phyloP scores from a whole-genome alignment of 1,140 invertebrate species.

The Galendromus occidentalis region DNA sequence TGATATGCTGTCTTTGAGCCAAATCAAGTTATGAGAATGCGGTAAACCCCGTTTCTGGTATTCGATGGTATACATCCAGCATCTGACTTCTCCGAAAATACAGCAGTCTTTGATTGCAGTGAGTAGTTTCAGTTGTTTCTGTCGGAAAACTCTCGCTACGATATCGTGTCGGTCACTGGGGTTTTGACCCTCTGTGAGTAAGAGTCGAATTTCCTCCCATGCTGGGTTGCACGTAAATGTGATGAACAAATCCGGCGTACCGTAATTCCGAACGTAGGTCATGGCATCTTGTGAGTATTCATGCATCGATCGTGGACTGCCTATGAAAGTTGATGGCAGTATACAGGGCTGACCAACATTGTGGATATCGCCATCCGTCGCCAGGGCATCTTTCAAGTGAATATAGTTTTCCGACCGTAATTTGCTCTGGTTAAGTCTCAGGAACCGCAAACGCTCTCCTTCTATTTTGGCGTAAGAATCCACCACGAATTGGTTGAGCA shows the following conservation, averaged over 20 bases:
- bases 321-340: slow-evolving; percentile 16
- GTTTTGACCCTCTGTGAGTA: slow-evolving; percentile 22
- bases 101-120: slow-evolving; percentile 19
- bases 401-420: slow-evolving; percentile 16
- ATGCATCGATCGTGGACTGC: slow-evolving; percentile 12
- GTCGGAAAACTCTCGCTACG: slow-evolving; percentile 26
- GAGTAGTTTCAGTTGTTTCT: slow-evolving; percentile 25
- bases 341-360: slow-evolving; percentile 11
- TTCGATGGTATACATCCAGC: slow-evolving; percentile 24
- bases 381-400: slow-evolving; percentile 14
- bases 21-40: slow-evolving; percentile 27
- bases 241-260: slow-evolving; percentile 29
- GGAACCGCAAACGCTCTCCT: slow-evolving; percentile 9
- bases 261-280: slow-evolving; percentile 23
- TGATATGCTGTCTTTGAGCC: slow-evolving; percentile 10
- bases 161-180: slow-evolving; percentile 26
- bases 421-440: slow-evolving; percentile 14
- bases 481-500: slow-evolving; percentile 18
- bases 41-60: slow-evolving; percentile 31
- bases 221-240: slow-evolving; percentile 32
- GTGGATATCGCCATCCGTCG: background rate
- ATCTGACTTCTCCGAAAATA: slow-evolving; percentile 12
- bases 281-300: slow-evolving; percentile 24
- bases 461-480: slow-evolving; percentile 16
- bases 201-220: slow-evolving; percentile 30